Percentiles rank a stretch among this genome's conserved stretches.
These are phyloP conservation scores for Leptopilina myrica DNA, from an alignment of 2,888 invertebrate genomes.

Conservation along the genomic window DNA sequence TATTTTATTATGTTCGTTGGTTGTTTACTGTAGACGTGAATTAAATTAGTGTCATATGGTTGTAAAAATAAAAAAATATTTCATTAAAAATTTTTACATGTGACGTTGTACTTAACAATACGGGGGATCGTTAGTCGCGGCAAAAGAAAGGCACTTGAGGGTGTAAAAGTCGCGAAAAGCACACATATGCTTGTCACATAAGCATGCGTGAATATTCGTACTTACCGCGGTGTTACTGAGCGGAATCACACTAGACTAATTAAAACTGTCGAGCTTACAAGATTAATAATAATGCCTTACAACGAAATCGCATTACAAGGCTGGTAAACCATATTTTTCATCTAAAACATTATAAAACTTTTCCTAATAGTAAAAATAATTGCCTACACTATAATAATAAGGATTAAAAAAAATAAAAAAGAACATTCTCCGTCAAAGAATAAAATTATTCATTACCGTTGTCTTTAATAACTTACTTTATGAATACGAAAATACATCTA, in stretches of 20 bases:
- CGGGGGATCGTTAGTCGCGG: conserved; percentile 60
- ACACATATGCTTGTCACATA: conserved; percentile 20
- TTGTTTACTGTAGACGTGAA: no score
- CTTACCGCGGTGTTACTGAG: conserved; percentile 8
- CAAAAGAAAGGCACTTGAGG: conserved; percentile 51
- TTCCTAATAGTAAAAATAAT: neutral
- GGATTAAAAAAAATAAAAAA: no score
- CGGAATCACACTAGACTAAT: conserved; percentile 31
- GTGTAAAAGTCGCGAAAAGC: conserved; percentile 30
- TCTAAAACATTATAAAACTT: neutral
- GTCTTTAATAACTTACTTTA: neutral
- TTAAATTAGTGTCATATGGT: no score
- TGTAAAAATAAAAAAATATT: no score
- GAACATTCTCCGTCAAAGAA: neutral
- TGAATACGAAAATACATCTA: neutral
- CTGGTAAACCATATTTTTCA: neutral
- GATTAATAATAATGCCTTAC: conserved; percentile 15
- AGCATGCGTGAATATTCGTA: conserved; percentile 29
- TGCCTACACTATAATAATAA: no score
- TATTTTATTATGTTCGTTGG: no score
- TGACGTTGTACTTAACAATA: neutral
- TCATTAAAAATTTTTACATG: neutral
- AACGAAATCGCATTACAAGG: neutral
- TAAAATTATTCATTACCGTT: neutral
- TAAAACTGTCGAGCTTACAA: conserved; percentile 4